A percentile compares a stretch with the other conserved stretches of the same genome.
Evolutionary conservation across 2,113 vertebrate genomes (phyloP).

Genomic region (Syngnathoides biaculeatus): DNA sequence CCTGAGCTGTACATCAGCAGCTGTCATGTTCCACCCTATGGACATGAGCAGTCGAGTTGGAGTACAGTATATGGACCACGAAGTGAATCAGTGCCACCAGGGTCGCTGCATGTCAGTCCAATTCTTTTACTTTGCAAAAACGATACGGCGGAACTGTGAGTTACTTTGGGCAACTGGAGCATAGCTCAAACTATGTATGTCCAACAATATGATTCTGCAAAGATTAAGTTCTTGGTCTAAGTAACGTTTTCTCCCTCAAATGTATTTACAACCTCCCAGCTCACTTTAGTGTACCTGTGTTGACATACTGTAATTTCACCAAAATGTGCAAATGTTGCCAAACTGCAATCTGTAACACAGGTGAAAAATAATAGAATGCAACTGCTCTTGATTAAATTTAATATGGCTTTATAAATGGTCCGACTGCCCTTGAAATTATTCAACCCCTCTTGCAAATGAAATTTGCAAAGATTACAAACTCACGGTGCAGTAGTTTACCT

Average conservation of each 20-base stretch:
- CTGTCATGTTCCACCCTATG: slow-evolving; percentile 53
- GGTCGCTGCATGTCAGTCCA: slow-evolving; percentile 10
- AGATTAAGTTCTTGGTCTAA: no score
- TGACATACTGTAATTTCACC: no score
- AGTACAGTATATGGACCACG: slow-evolving; percentile 39
- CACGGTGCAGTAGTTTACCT: background rate
- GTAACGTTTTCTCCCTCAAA: no score
- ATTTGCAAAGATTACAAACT: background rate
- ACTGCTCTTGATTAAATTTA: background rate
- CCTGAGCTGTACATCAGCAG: slow-evolving; percentile 49
- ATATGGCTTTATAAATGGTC: background rate
- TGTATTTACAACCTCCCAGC: no score
- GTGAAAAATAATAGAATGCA: no score
- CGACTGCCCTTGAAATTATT: background rate
- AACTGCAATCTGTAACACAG: no score
- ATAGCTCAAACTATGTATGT: background rate
- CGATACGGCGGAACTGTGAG: no score
- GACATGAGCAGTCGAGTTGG: slow-evolving; percentile 40
- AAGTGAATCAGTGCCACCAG: slow-evolving; percentile 39
- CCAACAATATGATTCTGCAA: no score
- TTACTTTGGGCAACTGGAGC: no score
- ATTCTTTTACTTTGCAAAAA: background rate
- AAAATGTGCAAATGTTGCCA: no score
- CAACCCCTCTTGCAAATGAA: background rate
- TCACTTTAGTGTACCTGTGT: no score